Conservation (phyloP, 1,140 invertebrate species). For the Chrysomallon squamiferum region DNA sequence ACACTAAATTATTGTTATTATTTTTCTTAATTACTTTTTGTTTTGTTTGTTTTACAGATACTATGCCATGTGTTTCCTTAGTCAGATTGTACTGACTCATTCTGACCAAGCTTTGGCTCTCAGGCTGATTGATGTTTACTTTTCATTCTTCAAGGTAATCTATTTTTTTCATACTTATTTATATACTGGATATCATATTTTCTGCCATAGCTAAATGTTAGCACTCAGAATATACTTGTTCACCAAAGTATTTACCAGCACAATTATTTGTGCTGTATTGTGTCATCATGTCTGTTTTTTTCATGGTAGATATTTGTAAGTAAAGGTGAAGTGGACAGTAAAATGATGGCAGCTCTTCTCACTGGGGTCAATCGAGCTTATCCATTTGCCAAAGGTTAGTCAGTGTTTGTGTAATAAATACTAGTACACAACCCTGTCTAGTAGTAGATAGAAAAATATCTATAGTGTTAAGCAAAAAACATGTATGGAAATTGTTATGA, state of each 20-base stretch:
- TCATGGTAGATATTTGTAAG: constrained; percentile 67
- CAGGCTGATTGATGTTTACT: constrained; percentile 88
- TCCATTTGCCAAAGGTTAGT: constrained; percentile 73
- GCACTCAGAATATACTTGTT: neutral
- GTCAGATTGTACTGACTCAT: constrained; percentile 76
- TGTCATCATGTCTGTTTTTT: too few species aligned
- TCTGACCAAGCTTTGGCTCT: constrained; percentile 80
- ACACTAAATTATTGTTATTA: too few species aligned
- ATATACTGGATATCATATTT: neutral
- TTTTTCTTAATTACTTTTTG: neutral
- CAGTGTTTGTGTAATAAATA: too few species aligned
- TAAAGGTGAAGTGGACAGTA: constrained; percentile 82
- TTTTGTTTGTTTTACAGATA: constrained; percentile 67
- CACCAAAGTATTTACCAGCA: too few species aligned
- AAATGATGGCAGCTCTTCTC: constrained; percentile 89
- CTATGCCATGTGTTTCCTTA: constrained; percentile 91
- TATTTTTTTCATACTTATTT: too few species aligned
- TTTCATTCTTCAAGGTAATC: constrained; percentile 91
- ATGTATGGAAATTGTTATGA: too few species aligned
- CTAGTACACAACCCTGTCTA: too few species aligned
- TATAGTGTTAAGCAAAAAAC: too few species aligned
- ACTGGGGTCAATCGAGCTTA: constrained; percentile 88
- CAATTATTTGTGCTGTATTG: too few species aligned
- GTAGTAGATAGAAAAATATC: too few species aligned
- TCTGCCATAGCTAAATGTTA: neutral